Evolutionary conservation across 2,888 invertebrate species (phyloP), one percentile per base, ranked within the genome.

Genomic region (Nemoura dubitans): DNA sequence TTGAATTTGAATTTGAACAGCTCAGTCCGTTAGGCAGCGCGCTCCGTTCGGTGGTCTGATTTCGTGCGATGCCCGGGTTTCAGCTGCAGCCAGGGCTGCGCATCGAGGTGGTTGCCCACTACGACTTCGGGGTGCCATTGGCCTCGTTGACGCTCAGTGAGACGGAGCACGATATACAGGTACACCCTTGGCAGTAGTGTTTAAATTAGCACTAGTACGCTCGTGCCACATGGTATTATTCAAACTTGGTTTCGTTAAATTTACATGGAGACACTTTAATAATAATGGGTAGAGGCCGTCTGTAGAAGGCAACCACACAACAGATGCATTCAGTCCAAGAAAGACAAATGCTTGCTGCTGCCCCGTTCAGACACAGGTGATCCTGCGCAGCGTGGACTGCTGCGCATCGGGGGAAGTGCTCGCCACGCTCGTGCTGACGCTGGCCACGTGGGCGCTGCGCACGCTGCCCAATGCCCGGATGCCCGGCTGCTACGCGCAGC

Each of bases 371-470:
- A 36, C 27, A 21, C 28, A 76, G 76, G 27, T 85, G 76, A 30
- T 59, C 59, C 59, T 59, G 59, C 59, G 59, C 59, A 78, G 27
- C 3, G 80, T 42, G n/a, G 25, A 14, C 16, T 87, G 85, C 80
- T 85, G 87, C 28, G 30, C 76, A 26, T 76, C 87, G 0, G 87
- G 87, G 16, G 59, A 78, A 43, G 42, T 25, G 76, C n/a, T 87
- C 10, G 78, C 28, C 6, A n/a, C 76, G 26, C 84, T 76, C 42
- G 28, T 29, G 14, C 77, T 78, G 36, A n/a, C 10, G n/a, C 36
- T 25, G 6, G 28, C 28, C n/a, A 29, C 29, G 21, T 59, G 86
- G 26, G 77, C 21, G 16, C 59, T 86, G 16, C 28, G 29, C 30
- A 25, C 14, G 28, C 36, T 28, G 6, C 83, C 83, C 16, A 6